Evolutionary conservation across 2,888 invertebrate genomes (phyloP).

Genomic region (Pammene fasciana): DNA sequence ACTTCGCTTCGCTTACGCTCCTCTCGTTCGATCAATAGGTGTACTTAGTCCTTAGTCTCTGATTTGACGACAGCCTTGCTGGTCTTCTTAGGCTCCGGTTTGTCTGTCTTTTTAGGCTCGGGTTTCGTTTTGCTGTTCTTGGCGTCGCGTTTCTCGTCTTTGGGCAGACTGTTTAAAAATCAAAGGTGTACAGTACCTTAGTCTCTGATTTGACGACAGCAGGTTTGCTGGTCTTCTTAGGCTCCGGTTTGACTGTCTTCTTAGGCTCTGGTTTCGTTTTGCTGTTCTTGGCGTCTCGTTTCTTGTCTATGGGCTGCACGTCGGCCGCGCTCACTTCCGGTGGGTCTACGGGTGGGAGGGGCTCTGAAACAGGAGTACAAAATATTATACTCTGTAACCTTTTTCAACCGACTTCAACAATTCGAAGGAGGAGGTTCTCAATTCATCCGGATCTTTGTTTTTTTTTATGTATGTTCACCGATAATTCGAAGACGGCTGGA

Average conservation of each 20-base stretch:
- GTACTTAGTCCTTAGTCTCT: conserved; percentile 44
- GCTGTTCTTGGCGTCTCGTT: conserved; percentile 48
- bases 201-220: conserved; percentile 47
- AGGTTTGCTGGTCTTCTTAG: conserved; percentile 45
- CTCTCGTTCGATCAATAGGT: neutral
- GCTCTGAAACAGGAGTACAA: conserved; percentile 50
- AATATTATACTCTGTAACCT: too few relatives aligned
- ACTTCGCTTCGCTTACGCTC: too few relatives aligned
- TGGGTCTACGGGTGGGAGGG: conserved; percentile 59
- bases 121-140: conserved; percentile 42
- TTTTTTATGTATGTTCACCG: too few relatives aligned
- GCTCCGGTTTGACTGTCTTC: conserved; percentile 47
- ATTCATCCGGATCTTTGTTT: too few relatives aligned
- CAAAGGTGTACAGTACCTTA: conserved; percentile 39
- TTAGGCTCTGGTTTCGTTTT: conserved; percentile 46
- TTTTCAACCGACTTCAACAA: too few relatives aligned
- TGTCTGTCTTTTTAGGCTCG: conserved; percentile 46
- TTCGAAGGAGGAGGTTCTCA: too few relatives aligned
- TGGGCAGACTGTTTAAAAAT: too few relatives aligned
- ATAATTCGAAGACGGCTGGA: too few relatives aligned
- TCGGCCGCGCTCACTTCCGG: conserved; percentile 73
- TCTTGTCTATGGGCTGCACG: conserved; percentile 54
- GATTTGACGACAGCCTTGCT: conserved; percentile 46
- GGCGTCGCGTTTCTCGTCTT: conserved; percentile 54
- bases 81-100: conserved; percentile 48